phyloP scores from a whole-genome alignment of 2,113 vertebrate genomes.

The Tachuris rubrigastra region DNA sequence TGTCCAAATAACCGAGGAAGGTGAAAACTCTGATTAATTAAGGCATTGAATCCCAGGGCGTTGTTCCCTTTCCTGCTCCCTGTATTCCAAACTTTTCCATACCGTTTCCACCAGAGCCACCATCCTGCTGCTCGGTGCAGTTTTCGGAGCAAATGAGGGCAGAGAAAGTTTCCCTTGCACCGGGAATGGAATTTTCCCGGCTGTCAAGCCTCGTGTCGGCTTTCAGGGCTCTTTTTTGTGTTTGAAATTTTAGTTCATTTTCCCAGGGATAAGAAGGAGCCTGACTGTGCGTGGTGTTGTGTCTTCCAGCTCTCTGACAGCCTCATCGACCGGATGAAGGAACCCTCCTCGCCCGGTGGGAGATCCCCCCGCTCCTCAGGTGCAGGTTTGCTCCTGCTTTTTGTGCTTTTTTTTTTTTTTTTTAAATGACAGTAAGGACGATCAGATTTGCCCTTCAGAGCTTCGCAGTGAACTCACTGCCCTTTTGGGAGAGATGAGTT shows the following conservation, averaged over 20 bases:
- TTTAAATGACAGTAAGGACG: not conserved
- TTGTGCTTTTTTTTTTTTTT: not conserved
- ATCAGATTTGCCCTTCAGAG: not conserved
- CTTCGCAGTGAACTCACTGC: accelerated
- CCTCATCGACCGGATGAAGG: constrained; percentile 94
- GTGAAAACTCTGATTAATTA: not conserved
- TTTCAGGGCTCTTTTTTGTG: not conserved
- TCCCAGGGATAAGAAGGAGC: accelerated
- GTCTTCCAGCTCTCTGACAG: constrained; percentile 88
- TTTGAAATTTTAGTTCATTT: accelerated
- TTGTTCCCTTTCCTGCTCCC: not conserved
- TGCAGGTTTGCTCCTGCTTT: constrained; percentile 54
- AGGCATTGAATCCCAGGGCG: accelerated
- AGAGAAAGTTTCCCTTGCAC: accelerated
- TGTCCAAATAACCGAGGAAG: not conserved
- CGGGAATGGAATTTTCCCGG: not conserved
- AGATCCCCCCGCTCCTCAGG: constrained; percentile 49
- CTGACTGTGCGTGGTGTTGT: not conserved
- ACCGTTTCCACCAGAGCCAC: accelerated
- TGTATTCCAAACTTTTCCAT: accelerated
- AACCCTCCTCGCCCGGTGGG: constrained; percentile 68
- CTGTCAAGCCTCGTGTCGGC: accelerated
- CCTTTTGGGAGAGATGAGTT: not conserved
- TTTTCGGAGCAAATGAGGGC: not conserved
- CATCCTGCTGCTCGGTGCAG: accelerated